Evolutionary conservation across 2,888 invertebrate genomes (phyloP).

Genomic region (Drosophila sordidapex): DNA sequence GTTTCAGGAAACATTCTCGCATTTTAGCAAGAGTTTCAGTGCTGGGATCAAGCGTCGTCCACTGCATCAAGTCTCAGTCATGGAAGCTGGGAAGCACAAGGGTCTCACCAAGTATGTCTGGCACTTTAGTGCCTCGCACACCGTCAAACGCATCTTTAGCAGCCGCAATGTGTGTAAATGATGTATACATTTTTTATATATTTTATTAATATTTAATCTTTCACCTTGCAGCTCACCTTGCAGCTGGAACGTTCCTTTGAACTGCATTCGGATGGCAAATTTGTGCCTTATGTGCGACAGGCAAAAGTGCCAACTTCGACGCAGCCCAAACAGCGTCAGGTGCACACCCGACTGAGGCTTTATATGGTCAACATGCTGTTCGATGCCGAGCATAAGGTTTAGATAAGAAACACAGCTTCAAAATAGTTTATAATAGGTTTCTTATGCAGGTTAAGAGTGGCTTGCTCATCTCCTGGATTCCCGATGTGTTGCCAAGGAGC

Average conservation of each 20-base stretch:
- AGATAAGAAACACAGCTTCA: background rate
- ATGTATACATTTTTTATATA: background rate
- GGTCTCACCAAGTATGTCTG: slow-evolving; percentile 90
- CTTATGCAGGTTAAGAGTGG: slow-evolving; percentile 86
- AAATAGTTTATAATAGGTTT: background rate
- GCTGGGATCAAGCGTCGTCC: slow-evolving; percentile 88
- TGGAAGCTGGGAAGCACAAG: slow-evolving; percentile 88
- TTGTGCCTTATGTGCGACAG: slow-evolving; percentile 67
- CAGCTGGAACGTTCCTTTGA: slow-evolving; percentile 75
- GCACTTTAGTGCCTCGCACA: slow-evolving; percentile 89
- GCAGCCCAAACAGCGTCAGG: slow-evolving; percentile 63
- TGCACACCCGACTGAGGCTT: slow-evolving; percentile 72
- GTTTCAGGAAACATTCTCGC: slow-evolving; percentile 88
- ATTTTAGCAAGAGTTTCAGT: slow-evolving; percentile 90
- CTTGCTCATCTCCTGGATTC: slow-evolving; percentile 91
- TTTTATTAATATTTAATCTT: background rate
- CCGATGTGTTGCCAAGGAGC: slow-evolving; percentile 89
- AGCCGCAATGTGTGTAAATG: slow-evolving; percentile 82
- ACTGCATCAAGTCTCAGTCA: slow-evolving; percentile 88
- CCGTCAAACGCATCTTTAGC: slow-evolving; percentile 91
- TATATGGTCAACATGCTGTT: slow-evolving; percentile 79
- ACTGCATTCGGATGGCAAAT: slow-evolving; percentile 59
- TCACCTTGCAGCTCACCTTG: slow-evolving; percentile 45
- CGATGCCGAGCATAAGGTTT: slow-evolving; percentile 48
- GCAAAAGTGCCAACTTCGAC: background rate